Percentiles rank a stretch among this genome's conserved stretches.
Conservation (phyloP, 2,113 vertebrate species). For the Rynchops niger region DNA sequence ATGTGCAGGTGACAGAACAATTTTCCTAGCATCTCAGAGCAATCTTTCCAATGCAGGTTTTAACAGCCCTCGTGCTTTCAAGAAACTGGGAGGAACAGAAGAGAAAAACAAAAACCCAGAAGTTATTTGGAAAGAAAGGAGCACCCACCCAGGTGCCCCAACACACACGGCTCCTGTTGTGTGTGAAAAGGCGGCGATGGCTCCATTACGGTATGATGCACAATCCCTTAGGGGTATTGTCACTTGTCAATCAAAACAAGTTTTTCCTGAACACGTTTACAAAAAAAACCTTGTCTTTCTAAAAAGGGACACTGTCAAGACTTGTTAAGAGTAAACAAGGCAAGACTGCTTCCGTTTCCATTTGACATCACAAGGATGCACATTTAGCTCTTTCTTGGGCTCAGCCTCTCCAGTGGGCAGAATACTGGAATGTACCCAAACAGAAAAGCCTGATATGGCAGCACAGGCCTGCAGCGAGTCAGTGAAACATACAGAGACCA, state of each 20-base stretch:
- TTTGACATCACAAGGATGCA: not conserved
- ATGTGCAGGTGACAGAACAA: not conserved
- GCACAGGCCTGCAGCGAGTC: not conserved
- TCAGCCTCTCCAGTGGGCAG: not conserved
- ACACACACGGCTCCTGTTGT: not conserved
- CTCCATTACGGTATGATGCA: not conserved
- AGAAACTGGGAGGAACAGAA: not conserved
- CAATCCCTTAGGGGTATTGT: conserved; percentile 11
- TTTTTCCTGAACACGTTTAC: not conserved
- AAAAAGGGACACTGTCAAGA: conserved; percentile 9
- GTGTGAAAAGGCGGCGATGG: not conserved
- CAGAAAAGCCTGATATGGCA: not conserved
- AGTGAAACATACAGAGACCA: not conserved
- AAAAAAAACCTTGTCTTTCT: conserved; percentile 37
- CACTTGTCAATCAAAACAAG: conserved; percentile 38
- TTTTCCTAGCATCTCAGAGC: not conserved
- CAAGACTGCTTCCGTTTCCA: not conserved
- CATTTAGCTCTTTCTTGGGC: not conserved
- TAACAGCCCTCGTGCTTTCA: not conserved
- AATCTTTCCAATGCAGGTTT: not conserved
- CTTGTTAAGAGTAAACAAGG: conserved; percentile 12
- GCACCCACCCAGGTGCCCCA: not conserved
- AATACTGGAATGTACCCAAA: not conserved
- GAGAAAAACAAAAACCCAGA: not conserved
- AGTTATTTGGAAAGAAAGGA: not conserved